phyloP scores from a whole-genome alignment of 2,113 vertebrate genomes.

The Panthera uncia region DNA sequence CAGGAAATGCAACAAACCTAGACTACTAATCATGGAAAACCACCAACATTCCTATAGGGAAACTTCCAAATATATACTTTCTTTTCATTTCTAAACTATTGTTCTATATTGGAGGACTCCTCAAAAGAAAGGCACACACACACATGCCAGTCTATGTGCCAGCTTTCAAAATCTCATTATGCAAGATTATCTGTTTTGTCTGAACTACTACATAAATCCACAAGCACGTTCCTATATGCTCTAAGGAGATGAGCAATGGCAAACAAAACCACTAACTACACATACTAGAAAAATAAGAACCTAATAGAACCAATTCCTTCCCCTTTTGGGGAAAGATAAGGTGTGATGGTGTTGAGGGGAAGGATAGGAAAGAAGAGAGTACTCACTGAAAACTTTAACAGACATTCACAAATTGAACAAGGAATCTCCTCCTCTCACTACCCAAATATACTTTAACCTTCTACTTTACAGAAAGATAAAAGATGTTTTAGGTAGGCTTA shows the following conservation, averaged over 20 bases:
- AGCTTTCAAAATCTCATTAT: constrained; percentile 70
- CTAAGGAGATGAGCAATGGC: constrained; percentile 66
- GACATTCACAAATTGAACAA: constrained; percentile 74
- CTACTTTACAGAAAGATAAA: constrained; percentile 60
- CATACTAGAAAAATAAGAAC: constrained; percentile 66
- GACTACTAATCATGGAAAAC: constrained; percentile 88
- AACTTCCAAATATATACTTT: constrained; percentile 83
- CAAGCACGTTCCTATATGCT: constrained; percentile 64
- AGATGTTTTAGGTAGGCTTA: constrained; percentile 54
- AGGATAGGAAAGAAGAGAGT: constrained; percentile 71
- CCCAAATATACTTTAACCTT: constrained; percentile 61
- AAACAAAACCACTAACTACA: constrained; percentile 72
- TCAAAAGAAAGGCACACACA: constrained; percentile 74
- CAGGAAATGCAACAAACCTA: constrained; percentile 90
- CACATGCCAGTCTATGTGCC: constrained; percentile 77
- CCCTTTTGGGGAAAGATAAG: constrained; percentile 5
- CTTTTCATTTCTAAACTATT: constrained; percentile 74
- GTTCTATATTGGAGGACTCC: constrained; percentile 72
- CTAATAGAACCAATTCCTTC: constrained; percentile 59
- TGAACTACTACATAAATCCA: constrained; percentile 48
- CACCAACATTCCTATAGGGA: constrained; percentile 86
- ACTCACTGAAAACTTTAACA: constrained; percentile 66
- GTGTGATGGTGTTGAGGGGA: constrained; percentile 60
- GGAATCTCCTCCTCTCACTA: constrained; percentile 59
- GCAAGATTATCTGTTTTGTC: constrained; percentile 60